A percentile compares a stretch with the other conserved stretches of the same genome.
Evolutionary conservation across 2,797 vertebrate species (phyloP).

Genomic region (Falco berigora): DNA sequence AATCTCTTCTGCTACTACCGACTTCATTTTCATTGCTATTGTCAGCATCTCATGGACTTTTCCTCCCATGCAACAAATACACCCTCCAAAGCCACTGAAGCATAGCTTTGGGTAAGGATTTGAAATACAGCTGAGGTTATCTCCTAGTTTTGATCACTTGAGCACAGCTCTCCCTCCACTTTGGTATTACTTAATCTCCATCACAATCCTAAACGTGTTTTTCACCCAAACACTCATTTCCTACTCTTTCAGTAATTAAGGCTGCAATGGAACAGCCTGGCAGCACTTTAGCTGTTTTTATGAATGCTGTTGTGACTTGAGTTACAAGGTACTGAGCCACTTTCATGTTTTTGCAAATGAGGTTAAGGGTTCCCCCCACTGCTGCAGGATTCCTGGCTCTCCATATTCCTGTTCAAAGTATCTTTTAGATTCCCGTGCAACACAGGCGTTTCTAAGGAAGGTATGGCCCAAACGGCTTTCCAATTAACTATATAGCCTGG

Average conservation of each 20-base stretch:
- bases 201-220: background rate
- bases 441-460: background rate
- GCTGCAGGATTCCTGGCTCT: background rate
- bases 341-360: background rate
- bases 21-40: background rate
- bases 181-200: background rate
- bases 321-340: background rate
- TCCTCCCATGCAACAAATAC: background rate
- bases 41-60: background rate
- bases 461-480: background rate
- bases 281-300: conserved; percentile 23
- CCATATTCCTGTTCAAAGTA: background rate
- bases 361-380: background rate
- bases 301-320: background rate
- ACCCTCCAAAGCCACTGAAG: background rate
- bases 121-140: background rate
- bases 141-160: background rate
- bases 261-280: background rate
- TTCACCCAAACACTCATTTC: conserved; percentile 25
- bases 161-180: background rate
- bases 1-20: background rate
- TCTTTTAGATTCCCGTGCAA: background rate
- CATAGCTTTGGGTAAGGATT: background rate
- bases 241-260: conserved; percentile 1
- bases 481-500: background rate